Conservation (phyloP, 2,888 invertebrate species). For the Hymenopus coronatus region DNA sequence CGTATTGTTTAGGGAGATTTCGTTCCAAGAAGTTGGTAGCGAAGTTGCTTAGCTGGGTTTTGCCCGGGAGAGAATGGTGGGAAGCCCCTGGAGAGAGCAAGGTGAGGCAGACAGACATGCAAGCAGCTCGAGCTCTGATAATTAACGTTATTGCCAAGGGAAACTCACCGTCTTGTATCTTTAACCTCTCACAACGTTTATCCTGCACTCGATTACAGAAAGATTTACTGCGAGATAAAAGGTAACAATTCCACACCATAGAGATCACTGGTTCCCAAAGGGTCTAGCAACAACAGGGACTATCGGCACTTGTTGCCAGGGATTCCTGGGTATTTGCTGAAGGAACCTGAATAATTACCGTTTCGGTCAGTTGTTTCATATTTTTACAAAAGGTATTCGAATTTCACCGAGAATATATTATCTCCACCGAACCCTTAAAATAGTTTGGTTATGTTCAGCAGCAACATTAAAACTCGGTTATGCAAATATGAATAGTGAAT, state of each 20-base stretch:
- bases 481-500: no score
- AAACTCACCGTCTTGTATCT: not conserved
- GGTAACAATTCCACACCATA: not conserved
- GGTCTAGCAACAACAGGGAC: not conserved
- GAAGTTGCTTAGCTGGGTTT: not conserved
- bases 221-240: not conserved
- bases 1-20: not conserved
- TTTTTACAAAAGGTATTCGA: no score
- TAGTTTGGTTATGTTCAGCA: no score
- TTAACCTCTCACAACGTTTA: not conserved
- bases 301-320: not conserved
- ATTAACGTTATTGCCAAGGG: constrained; percentile 16
- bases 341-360: no score
- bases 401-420: no score
- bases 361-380: no score
- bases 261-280: not conserved
- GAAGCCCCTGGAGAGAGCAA: not conserved
- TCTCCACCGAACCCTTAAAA: no score
- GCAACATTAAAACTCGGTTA: no score
- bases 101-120: constrained; percentile 6
- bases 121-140: constrained; percentile 17
- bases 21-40: not conserved
- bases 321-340: not conserved
- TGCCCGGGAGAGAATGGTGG: not conserved
- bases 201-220: not conserved